Evolutionary conservation across 2,797 vertebrate genomes (phyloP).

Genomic region (Rhynchotus rufescens): DNA sequence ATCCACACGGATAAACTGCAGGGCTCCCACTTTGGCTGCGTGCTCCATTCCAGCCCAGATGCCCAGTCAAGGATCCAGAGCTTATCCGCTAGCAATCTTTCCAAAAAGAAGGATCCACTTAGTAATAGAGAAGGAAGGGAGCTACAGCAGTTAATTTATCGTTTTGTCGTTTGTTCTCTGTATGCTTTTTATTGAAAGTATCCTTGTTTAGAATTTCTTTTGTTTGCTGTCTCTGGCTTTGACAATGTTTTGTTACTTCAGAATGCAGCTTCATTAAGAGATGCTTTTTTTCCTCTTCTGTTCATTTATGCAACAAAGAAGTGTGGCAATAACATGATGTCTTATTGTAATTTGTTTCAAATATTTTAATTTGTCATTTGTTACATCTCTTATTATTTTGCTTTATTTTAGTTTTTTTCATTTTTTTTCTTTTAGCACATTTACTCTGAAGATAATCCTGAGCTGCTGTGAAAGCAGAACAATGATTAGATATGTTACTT

Average conservation of each 20-base stretch:
- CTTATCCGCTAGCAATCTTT: neutral
- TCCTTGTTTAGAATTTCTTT: slow-evolving; percentile 58
- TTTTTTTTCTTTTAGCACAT: slow-evolving; percentile 84
- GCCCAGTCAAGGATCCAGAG: neutral
- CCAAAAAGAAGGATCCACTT: neutral
- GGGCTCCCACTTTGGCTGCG: neutral
- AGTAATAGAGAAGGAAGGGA: neutral
- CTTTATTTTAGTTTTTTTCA: slow-evolving; percentile 82
- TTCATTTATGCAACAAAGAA: slow-evolving; percentile 39
- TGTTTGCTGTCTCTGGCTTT: slow-evolving; percentile 33
- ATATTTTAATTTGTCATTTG: slow-evolving; percentile 52
- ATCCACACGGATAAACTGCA: neutral
- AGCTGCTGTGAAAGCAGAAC: slow-evolving; percentile 75
- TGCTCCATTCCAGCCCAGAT: neutral
- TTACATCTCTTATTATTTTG: slow-evolving; percentile 76
- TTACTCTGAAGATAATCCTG: slow-evolving; percentile 79
- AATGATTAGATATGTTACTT: slow-evolving; percentile 78
- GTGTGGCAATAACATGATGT: slow-evolving; percentile 16
- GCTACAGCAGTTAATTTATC: neutral
- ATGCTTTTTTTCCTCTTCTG: slow-evolving; percentile 42
- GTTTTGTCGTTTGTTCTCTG: slow-evolving; percentile 19
- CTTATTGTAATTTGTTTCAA: slow-evolving; percentile 46
- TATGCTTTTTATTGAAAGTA: slow-evolving; percentile 55
- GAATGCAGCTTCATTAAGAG: slow-evolving; percentile 43
- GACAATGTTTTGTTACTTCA: slow-evolving; percentile 29